phyloP scores from a whole-genome alignment of 2,113 vertebrate species.

The Saimiri boliviensis region DNA sequence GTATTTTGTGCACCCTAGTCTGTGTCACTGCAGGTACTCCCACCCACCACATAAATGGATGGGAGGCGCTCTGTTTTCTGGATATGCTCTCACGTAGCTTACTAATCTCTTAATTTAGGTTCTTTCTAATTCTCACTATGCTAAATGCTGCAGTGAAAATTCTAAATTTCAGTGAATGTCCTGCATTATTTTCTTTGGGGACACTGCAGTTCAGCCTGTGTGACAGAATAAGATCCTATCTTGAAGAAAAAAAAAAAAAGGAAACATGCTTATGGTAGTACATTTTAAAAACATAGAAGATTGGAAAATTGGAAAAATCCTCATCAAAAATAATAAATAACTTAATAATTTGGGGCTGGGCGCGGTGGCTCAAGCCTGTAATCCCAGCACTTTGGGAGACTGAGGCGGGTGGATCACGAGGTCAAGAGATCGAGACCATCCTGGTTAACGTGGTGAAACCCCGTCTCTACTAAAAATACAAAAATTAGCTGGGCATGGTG shows the following conservation, averaged over 20 bases:
- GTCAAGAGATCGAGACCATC: too few species aligned
- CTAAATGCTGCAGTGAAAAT: not conserved
- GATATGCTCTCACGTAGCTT: not conserved
- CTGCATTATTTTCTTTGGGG: not conserved
- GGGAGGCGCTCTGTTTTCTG: not conserved
- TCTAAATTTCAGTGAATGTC: not conserved
- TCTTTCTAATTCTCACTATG: not conserved
- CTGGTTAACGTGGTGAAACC: too few species aligned
- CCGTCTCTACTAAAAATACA: too few species aligned
- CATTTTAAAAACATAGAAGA: not conserved
- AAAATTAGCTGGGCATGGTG: too few species aligned
- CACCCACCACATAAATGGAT: rapidly evolving
- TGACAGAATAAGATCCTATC: too few species aligned
- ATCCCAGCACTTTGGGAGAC: too few species aligned
- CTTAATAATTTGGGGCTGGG: too few species aligned
- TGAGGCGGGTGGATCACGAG: too few species aligned
- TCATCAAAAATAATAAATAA: not conserved
- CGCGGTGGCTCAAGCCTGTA: too few species aligned
- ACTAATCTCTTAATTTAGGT: not conserved
- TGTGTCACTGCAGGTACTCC: too few species aligned
- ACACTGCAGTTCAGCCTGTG: too few species aligned
- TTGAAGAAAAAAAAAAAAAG: not conserved
- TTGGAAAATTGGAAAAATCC: not conserved
- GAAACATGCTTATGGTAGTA: not conserved
- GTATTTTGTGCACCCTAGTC: not conserved